Evolutionary conservation across 2,113 vertebrate species (phyloP), one percentile per base, ranked within the genome.

Genomic region (Lampris incognitus): DNA sequence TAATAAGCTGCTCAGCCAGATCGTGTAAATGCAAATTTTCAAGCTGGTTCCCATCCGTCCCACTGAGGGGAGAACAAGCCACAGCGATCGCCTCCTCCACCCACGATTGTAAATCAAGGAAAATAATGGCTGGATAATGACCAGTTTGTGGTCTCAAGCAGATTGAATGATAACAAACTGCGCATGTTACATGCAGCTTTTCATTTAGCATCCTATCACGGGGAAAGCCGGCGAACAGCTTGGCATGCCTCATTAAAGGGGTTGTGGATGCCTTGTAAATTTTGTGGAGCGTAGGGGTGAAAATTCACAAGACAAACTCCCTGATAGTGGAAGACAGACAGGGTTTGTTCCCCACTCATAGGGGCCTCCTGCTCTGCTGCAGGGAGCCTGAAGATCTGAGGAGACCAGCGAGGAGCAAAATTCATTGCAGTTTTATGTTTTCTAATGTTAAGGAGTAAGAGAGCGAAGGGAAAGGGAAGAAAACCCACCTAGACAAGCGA

Each of bases 101-200:
- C 95, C 87, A 89, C 92, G 93, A 95, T 92, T 97, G 96, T 98
- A 98, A 99, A 98, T 98, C 96, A 98, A 92, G 94, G 95, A 94
- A 95, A 96, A 96, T 97, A 97, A 98, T 97, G 96, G 96, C 94
- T 94, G 96, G 95, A 96, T 98, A 98, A 98, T 97, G 97, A 98
- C 96, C 96, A 93, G 96, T 96, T 98, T 97, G 97, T 89, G 94
- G 95, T 96, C 96, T 95, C 93, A 94, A 95, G 96, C 96, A 97
- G 96, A 98, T 96, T 97, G 97, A 98, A 97, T 97, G 96, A 98
- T 98, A 97, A 97, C 96, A 97, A 97, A 97, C 94, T 88, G 93
- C 81, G 93, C 93, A 93, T 95, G 95, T 89, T 89, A 84, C 89
- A 85, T 56, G 94, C 96, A 94, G 96, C 94, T 96, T 96, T 96